A percentile compares a stretch with the other conserved stretches of the same genome.
phyloP scores from a whole-genome alignment of 2,888 invertebrate genomes.

The Tetropium fuscum region DNA sequence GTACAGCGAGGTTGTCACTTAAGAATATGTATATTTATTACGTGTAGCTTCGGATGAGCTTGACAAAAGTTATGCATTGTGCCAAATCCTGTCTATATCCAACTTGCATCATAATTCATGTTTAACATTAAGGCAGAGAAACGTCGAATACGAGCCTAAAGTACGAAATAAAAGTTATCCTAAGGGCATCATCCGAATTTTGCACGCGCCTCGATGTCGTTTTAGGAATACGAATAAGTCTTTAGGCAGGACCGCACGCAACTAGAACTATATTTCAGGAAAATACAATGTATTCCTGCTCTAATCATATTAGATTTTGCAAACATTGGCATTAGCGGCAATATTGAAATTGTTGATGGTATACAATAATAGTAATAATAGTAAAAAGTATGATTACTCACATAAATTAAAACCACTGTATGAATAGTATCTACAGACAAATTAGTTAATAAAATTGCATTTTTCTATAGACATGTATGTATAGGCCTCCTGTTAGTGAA shows the following conservation, averaged over 20 bases:
- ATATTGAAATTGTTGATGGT: no score
- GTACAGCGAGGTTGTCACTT: not conserved
- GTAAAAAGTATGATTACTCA: no score
- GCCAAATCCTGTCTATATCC: slow-evolving; percentile 29
- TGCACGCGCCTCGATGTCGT: slow-evolving; percentile 41
- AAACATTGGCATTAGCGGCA: no score
- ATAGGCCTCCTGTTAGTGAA: no score
- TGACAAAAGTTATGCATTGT: slow-evolving; percentile 27
- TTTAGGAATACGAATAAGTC: slow-evolving; percentile 43
- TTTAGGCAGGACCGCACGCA: slow-evolving; percentile 7
- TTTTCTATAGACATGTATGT: no score
- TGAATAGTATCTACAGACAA: no score
- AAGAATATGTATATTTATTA: slow-evolving; percentile 20
- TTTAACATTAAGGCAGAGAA: slow-evolving; percentile 46
- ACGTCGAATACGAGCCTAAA: slow-evolving; percentile 47
- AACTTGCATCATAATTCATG: slow-evolving; percentile 42
- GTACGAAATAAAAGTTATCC: slow-evolving; percentile 43
- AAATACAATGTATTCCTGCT: not conserved
- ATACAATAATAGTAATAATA: no score
- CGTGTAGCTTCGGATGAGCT: slow-evolving; percentile 12
- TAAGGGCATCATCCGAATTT: slow-evolving; percentile 30
- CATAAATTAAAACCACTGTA: no score
- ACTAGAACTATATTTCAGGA: not conserved
- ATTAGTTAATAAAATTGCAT: no score
- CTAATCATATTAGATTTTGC: no score